A percentile compares a stretch with the other conserved stretches of the same genome.
Conservation (phyloP, 2,797 vertebrate species). For the Tangara arthus region DNA sequence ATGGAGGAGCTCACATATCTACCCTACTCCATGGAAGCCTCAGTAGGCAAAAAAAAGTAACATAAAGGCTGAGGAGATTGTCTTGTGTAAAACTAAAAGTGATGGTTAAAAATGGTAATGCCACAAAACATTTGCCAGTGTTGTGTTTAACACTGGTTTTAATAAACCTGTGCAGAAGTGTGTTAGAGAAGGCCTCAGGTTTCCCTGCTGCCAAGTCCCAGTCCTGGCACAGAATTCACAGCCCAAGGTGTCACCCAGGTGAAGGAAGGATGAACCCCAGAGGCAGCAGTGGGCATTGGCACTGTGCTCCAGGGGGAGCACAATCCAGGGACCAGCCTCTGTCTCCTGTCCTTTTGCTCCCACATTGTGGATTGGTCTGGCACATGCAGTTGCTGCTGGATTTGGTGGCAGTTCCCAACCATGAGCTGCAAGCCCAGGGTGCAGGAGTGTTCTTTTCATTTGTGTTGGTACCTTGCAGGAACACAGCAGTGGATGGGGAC, state of each 20-base stretch:
- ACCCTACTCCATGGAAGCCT: neutral
- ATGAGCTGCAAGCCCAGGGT: neutral
- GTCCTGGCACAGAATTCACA: neutral
- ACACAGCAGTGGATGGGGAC: neutral
- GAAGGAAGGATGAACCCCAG: neutral
- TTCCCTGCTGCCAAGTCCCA: neutral
- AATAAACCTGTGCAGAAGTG: neutral
- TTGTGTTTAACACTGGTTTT: neutral
- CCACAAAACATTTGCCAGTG: neutral
- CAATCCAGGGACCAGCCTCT: rapidly evolving
- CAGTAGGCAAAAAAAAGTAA: neutral
- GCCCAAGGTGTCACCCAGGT: neutral
- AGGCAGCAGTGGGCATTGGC: rapidly evolving
- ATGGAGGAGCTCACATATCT: neutral
- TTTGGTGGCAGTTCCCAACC: neutral
- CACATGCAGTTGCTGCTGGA: rapidly evolving
- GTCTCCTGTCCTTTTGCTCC: neutral
- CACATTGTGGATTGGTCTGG: rapidly evolving
- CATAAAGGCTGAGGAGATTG: neutral
- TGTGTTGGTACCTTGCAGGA: neutral
- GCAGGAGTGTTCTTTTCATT: neutral
- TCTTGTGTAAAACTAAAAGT: neutral
- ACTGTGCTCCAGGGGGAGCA: neutral
- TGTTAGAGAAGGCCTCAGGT: neutral
- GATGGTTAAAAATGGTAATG: neutral